Percentiles rank a stretch among this genome's conserved stretches.
Evolutionary conservation across 2,113 vertebrate species (phyloP).

Genomic region (Zosterops borbonicus): DNA sequence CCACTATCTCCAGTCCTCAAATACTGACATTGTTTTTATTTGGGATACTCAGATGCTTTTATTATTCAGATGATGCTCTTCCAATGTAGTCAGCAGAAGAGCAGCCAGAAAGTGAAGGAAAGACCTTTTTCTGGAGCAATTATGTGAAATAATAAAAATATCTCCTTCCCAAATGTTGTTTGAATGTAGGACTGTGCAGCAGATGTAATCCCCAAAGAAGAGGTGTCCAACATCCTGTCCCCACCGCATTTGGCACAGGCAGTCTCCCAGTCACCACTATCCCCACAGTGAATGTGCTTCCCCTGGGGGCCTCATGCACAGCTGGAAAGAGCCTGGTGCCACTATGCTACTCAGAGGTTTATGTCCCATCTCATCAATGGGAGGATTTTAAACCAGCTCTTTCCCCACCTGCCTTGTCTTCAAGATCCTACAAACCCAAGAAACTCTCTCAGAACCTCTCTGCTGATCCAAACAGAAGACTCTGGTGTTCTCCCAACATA

Average conservation of each 20-base stretch:
- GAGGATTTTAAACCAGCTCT: background rate
- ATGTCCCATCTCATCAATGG: background rate
- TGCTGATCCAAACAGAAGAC: background rate
- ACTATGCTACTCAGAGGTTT: background rate
- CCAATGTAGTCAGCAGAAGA: background rate
- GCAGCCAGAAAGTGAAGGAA: background rate
- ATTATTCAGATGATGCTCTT: background rate
- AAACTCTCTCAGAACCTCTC: background rate
- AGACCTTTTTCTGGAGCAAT: background rate
- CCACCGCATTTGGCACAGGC: too few species aligned
- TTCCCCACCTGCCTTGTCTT: background rate
- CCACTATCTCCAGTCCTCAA: background rate
- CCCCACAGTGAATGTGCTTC: fast-evolving
- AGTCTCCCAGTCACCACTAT: background rate
- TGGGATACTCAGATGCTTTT: background rate
- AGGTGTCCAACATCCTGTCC: fast-evolving
- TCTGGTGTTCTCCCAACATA: background rate
- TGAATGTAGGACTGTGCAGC: background rate
- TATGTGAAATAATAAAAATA: background rate
- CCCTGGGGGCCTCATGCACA: background rate
- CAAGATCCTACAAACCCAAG: background rate
- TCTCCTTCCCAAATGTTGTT: background rate
- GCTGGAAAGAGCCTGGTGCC: background rate
- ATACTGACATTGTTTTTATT: background rate
- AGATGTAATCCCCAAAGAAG: background rate